Evolutionary conservation across 2,797 vertebrate genomes (phyloP).

Genomic region (Falco biarmicus): DNA sequence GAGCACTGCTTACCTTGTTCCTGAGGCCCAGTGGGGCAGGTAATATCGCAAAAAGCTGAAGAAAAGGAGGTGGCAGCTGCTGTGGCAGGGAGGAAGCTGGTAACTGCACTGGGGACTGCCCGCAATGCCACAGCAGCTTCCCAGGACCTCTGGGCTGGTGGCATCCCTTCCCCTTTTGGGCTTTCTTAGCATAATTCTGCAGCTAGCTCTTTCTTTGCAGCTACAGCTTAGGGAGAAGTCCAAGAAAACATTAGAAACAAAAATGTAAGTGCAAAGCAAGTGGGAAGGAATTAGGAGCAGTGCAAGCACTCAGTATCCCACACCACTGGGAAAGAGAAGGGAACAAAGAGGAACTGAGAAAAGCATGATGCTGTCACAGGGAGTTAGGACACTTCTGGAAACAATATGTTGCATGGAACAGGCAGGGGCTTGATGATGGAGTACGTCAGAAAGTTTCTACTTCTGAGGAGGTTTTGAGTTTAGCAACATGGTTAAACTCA

Average conservation of each 20-base stretch:
- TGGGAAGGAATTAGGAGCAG: neutral
- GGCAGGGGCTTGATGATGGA: neutral
- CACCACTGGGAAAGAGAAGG: rapidly evolving
- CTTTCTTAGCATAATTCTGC: neutral
- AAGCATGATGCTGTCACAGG: neutral
- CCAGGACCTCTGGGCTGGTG: neutral
- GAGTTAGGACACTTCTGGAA: neutral
- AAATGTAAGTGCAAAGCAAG: neutral
- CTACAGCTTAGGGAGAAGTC: neutral
- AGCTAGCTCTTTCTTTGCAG: neutral
- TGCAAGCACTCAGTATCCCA: rapidly evolving
- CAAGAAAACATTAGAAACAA: neutral
- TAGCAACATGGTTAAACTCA: neutral
- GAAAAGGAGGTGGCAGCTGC: neutral
- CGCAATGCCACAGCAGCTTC: neutral
- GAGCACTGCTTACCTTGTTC: neutral
- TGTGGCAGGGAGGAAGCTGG: neutral
- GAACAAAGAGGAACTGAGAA: neutral
- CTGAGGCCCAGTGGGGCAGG: rapidly evolving
- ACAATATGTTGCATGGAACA: neutral
- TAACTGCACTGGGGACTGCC: neutral
- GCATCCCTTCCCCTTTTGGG: neutral
- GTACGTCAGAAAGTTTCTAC: neutral
- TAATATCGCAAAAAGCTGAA: neutral
- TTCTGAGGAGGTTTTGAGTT: neutral